Base-by-base conservation (phyloP, 2,888 invertebrate genomes). In the Parthenolecanium corni region DNA sequence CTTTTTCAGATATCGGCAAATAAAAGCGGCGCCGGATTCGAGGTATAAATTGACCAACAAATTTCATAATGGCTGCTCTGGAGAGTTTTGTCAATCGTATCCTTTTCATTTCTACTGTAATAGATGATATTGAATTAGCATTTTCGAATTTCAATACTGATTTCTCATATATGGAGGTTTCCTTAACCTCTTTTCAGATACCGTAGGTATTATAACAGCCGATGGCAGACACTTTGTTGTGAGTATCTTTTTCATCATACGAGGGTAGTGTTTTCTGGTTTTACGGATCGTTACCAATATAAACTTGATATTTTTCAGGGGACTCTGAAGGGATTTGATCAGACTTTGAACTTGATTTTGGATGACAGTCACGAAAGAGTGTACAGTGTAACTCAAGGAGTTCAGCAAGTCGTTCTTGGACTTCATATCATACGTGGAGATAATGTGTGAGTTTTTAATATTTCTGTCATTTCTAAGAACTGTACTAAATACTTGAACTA, bases 361-460 rank as follows among this genome's bases (percentile, higher is more conserved):
- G 96, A 97, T 72, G 97, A 98, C 75, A 94, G 95, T 38, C 95
- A 96, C 72, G 98, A 99, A 75, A 79, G 98, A 70, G 95, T 98
- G n/a, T 98, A 92, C 76, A 95, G 93, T 53, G 84, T 87, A 11
- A 83, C 86, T 1, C 82, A 87, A 68, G 97, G 97, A 31, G 90
- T 98, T 38, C 91, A 92, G 71, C 89, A 91, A 76, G 95, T 98
- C 64, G 90, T 94, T 64, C 80, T 99, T 49, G 98, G 98, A 21
- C 79, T 98, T 58, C 97, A 98, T 73, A 95, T 98, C 67, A 93
- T 98, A 68, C 80, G 98, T 70, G 98, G 98, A 65, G 97, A 99
- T 72, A 98, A 98, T 77, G 91, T 98, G 80, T 88, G 77, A 79
- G 84, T 79, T 66, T 16, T 23, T 9, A 49, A 18, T 21, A 14